phyloP scores from a whole-genome alignment of 2,888 invertebrate species.

The Mythimna impura region DNA sequence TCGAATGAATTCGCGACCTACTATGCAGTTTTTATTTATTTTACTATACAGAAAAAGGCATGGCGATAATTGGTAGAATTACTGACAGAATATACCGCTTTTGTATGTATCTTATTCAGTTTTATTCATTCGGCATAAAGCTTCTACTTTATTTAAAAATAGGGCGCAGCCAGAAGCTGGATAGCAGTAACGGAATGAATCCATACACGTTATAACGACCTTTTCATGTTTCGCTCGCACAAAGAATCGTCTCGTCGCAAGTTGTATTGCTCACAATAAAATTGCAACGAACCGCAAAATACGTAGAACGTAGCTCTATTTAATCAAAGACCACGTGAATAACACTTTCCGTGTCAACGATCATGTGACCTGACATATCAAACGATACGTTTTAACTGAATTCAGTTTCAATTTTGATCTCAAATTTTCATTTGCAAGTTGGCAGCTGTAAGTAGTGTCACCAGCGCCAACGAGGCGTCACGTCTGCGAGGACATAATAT shows the following conservation, averaged over 20 bases:
- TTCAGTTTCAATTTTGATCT: conserved; percentile 27
- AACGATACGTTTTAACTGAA: conserved; percentile 8
- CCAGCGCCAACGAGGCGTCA: conserved; percentile 49
- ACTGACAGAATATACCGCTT: conserved; percentile 18
- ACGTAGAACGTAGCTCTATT: conserved; percentile 35
- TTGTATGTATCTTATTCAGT: conserved; percentile 11
- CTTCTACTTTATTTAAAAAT: conserved; percentile 26
- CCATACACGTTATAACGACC: conserved; percentile 41
- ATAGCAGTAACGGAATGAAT: conserved; percentile 45
- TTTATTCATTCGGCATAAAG: conserved; percentile 12
- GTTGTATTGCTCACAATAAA: conserved; percentile 46
- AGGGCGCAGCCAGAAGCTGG: conserved; percentile 22
- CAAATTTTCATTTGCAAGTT: conserved; percentile 43
- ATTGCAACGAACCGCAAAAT: conserved; percentile 45
- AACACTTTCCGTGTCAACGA: conserved; percentile 32
- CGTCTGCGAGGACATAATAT: conserved; percentile 55
- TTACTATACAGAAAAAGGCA: conserved; percentile 31
- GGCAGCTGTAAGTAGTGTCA: conserved; percentile 39
- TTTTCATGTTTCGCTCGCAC: conserved; percentile 54
- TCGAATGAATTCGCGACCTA: conserved; percentile 60
- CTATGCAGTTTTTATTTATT: conserved; percentile 62
- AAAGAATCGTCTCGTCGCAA: conserved; percentile 51
- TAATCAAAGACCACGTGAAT: conserved; percentile 37
- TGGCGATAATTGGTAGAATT: conserved; percentile 39
- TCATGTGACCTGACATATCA: not conserved